Conservation (phyloP, 2,797 vertebrate species). For the Typhlichthys eigenmanni region DNA sequence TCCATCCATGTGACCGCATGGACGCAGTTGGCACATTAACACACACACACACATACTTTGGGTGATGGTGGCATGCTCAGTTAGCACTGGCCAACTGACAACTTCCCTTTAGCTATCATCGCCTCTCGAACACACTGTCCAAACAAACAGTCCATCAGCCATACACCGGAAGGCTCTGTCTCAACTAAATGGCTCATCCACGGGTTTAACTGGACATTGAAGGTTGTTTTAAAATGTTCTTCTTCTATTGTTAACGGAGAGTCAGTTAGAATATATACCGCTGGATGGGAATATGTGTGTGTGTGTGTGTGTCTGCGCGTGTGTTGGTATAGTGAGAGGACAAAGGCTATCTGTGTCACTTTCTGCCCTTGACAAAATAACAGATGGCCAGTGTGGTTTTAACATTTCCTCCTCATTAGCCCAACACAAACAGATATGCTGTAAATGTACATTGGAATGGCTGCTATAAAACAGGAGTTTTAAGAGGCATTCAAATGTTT, state of each 20-base stretch:
- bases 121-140: constrained; percentile 63
- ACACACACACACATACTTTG: constrained; percentile 1
- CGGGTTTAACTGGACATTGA: constrained; percentile 39
- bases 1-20: no score
- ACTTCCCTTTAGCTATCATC: constrained; percentile 69
- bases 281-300: not conserved
- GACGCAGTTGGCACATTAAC: no score
- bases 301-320: not conserved
- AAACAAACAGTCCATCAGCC: constrained; percentile 75
- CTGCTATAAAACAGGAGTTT: no score
- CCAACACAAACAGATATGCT: no score
- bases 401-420: not conserved
- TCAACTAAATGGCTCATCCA: constrained; percentile 54
- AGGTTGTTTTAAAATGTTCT: constrained; percentile 31
- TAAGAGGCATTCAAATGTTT: not conserved
- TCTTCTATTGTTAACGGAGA: constrained; percentile 47
- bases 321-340: not conserved
- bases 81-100: constrained; percentile 57
- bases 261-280: constrained; percentile 34
- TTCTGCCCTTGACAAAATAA: constrained; percentile 13
- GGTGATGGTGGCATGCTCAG: constrained; percentile 56
- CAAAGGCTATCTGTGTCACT: constrained; percentile 19
- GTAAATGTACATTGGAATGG: no score
- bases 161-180: constrained; percentile 45
- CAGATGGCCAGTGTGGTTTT: constrained; percentile 19